phyloP scores from a whole-genome alignment of 2,113 vertebrate species.

The Andinoacara biseriatus region DNA sequence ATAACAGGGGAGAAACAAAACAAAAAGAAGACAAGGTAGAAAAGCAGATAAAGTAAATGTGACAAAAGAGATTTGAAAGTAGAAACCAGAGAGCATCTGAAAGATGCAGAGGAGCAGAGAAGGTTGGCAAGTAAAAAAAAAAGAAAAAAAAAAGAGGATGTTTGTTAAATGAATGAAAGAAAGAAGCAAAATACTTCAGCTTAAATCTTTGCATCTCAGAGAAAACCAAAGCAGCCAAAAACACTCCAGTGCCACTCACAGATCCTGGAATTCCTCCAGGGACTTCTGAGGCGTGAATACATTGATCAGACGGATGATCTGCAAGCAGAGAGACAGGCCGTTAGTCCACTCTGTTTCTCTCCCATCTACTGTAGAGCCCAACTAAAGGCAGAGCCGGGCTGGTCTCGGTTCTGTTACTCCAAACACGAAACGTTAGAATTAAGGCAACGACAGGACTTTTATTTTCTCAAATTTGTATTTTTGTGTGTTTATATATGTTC shows the following conservation, averaged over 20 bases:
- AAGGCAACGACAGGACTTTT: neutral
- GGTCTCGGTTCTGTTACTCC: conserved; percentile 5
- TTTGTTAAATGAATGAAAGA: neutral
- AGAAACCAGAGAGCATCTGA: neutral
- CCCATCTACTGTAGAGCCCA: conserved; percentile 29
- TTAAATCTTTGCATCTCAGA: neutral
- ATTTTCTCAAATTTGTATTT: neutral
- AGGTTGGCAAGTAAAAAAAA: neutral
- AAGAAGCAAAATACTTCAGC: neutral
- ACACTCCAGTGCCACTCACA: conserved; percentile 85
- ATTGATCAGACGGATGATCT: conserved; percentile 98
- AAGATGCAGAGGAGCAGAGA: neutral
- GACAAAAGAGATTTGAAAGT: neutral
- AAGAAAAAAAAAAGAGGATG: neutral
- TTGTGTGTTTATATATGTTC: neutral
- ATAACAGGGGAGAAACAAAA: neutral
- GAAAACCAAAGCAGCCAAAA: neutral
- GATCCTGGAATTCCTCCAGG: conserved; percentile 98
- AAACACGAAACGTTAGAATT: conserved; percentile 6
- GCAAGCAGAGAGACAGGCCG: conserved; percentile 70
- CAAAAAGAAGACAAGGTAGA: neutral
- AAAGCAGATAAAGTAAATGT: neutral
- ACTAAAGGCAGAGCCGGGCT: conserved; percentile 1
- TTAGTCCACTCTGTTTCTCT: conserved; percentile 58
- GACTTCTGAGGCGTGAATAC: conserved; percentile 99